Percentiles rank a stretch among this genome's conserved stretches.
phyloP scores from a whole-genome alignment of 2,888 invertebrate genomes.

The Criorhina ranunculi region DNA sequence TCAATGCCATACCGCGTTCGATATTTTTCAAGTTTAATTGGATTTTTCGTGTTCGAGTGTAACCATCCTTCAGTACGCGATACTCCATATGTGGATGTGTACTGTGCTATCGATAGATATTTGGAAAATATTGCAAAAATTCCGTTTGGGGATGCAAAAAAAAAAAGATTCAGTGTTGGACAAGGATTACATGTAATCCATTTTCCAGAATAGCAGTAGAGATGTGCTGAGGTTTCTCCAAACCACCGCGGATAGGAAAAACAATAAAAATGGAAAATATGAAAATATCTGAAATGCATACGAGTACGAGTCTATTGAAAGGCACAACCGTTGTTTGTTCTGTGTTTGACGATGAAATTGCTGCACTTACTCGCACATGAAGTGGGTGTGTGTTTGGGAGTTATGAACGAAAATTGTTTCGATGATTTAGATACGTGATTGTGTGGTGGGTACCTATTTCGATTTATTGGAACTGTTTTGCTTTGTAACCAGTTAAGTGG shows the following conservation, averaged over 20 bases:
- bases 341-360: conserved; percentile 37
- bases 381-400: neutral
- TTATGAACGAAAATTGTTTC: conserved; percentile 6
- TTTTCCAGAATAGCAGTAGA: neutral
- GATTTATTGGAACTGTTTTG: conserved; percentile 5
- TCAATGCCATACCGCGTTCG: neutral
- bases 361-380: conserved; percentile 25
- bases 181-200: conserved; percentile 23
- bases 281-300: conserved; percentile 44
- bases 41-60: conserved; percentile 41
- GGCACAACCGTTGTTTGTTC: neutral
- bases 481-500: neutral
- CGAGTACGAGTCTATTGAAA: neutral
- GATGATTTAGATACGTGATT: conserved; percentile 25
- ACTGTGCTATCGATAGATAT: conserved; percentile 32
- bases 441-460: neutral
- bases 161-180: conserved; percentile 5
- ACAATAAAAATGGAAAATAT: conserved; percentile 52
- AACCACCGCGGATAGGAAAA: conserved; percentile 4
- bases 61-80: neutral
- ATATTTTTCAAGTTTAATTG: conserved; percentile 61
- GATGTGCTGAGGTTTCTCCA: conserved; percentile 1
- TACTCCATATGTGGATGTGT: too few species aligned
- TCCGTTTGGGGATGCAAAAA: neutral
- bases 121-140: conserved; percentile 31